Base-by-base conservation (phyloP, 1,140 invertebrate species). In the Radopholus similis region DNA sequence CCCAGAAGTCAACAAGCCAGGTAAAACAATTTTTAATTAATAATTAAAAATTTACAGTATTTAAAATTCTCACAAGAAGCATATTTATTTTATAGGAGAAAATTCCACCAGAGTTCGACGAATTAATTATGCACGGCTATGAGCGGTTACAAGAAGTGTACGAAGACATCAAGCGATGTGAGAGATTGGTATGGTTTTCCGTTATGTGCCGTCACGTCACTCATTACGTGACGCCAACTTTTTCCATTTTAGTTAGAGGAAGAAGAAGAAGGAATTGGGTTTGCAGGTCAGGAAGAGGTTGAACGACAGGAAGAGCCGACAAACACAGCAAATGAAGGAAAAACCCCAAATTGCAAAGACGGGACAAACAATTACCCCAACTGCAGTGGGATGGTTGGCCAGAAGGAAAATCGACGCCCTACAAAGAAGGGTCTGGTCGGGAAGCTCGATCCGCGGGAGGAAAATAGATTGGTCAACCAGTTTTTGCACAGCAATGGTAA, bases 101-200 rank as follows among this genome's bases (percentile, higher is more conserved):
- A 47, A 21, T 49, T 1, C 40, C 40, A 13, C 37, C 9, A 8
- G 59, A 49, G 32, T 62, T 62, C 32, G 40, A 62, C 5, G 34
- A 62, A 49, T 62, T 62, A n/a, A 47, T 62, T 47, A 18, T 23
- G 13, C 49, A 51, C 30, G 59, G 59, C 4, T 47, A 62, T 47
- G 59, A 47, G 32, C 59, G 59, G 40, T 42, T 62, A 2, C 42
- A 62, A 5, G 59, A 62, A 28, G 40, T 62, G 13, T 62, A 47
- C 32, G 38, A 26, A 1, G 59, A 62, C 15, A 62, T 49, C n/a
- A 62, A 49, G 18, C 42, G 32, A 49, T 62, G 47, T 47, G 59
- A 62, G 47, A 9, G 9, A 6, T 49, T 62, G 40, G 59, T 49
- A 9, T 15, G 55, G 34, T 30, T 37, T n/a, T 37, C 3, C 3